phyloP scores from a whole-genome alignment of 2,888 invertebrate species.

The Mythimna pallens region DNA sequence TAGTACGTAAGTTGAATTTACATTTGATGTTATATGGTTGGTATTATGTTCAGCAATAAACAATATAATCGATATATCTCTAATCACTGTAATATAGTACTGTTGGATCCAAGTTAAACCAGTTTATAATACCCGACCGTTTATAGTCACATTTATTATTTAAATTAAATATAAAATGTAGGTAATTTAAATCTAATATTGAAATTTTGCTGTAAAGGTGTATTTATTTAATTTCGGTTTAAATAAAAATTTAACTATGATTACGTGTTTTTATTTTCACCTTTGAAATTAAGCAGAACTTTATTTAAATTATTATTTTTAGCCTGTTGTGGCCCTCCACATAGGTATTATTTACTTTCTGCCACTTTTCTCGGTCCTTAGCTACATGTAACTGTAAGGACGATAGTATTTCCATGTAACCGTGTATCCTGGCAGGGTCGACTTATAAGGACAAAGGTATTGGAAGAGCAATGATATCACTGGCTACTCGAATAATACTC shows the following conservation, averaged over 20 bases:
- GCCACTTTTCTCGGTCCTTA: too few species aligned
- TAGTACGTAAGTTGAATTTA: slow-evolving; percentile 45
- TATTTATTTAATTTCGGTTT: slow-evolving; percentile 87
- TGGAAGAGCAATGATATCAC: too few species aligned
- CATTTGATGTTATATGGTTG: slow-evolving; percentile 42
- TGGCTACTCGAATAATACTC: too few species aligned
- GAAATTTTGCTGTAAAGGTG: slow-evolving; percentile 86
- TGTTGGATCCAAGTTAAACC: slow-evolving; percentile 57
- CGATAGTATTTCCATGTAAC: too few species aligned
- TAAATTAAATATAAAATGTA: slow-evolving; percentile 73
- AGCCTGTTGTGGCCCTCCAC: too few species aligned
- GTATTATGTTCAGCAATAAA: slow-evolving; percentile 52
- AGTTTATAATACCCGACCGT: slow-evolving; percentile 62
- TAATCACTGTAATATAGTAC: slow-evolving; percentile 21
- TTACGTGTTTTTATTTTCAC: slow-evolving; percentile 62
- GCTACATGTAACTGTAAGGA: too few species aligned
- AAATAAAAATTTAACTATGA: slow-evolving; percentile 83
- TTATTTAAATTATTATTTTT: too few species aligned
- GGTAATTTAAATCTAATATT: slow-evolving; percentile 82
- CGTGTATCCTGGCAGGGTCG: too few species aligned
- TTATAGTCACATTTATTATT: slow-evolving; percentile 90
- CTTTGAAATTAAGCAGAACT: too few species aligned
- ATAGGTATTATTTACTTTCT: too few species aligned
- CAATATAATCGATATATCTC: slow-evolving; percentile 32
- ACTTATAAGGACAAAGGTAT: too few species aligned